phyloP scores from a whole-genome alignment of 1,140 invertebrate species.

The Lasioglossum baleicum region DNA sequence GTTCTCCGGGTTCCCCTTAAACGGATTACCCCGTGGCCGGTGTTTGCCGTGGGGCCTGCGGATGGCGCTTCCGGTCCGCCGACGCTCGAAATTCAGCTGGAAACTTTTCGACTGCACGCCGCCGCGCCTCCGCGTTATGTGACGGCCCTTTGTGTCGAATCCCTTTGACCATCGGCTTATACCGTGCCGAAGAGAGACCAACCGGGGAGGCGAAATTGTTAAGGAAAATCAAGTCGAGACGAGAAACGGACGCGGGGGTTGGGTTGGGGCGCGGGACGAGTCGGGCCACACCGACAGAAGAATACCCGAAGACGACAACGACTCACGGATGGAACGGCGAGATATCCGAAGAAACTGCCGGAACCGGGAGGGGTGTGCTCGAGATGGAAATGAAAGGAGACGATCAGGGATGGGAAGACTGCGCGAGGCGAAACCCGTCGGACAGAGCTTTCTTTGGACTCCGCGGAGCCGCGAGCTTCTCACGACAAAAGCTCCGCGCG shows the following conservation, averaged over 20 bases:
- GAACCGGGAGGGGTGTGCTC: not conserved
- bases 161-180: constrained; percentile 37
- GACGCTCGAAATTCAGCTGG: constrained; percentile 14
- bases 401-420: not conserved
- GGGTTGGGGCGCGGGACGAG: not conserved
- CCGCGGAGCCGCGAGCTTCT: not conserved
- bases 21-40: not conserved
- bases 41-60: not conserved
- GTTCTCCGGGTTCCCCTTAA: not conserved
- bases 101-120: constrained; percentile 32
- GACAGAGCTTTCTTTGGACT: not conserved
- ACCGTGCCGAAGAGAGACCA: constrained; percentile 11
- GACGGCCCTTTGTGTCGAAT: constrained; percentile 6
- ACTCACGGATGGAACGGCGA: not conserved
- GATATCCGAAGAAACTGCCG: constrained; percentile 14
- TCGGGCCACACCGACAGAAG: not conserved
- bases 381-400: constrained; percentile 8
- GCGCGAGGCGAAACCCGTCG: not conserved
- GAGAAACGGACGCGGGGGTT: not conserved
- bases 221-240: constrained; percentile 13
- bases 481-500: not conserved
- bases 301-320: not conserved
- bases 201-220: constrained; percentile 24
- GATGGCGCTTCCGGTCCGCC: not conserved
- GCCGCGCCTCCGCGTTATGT: not conserved